Evolutionary conservation across 1,140 invertebrate species (phyloP).

Genomic region (Spodoptera frugiperda): DNA sequence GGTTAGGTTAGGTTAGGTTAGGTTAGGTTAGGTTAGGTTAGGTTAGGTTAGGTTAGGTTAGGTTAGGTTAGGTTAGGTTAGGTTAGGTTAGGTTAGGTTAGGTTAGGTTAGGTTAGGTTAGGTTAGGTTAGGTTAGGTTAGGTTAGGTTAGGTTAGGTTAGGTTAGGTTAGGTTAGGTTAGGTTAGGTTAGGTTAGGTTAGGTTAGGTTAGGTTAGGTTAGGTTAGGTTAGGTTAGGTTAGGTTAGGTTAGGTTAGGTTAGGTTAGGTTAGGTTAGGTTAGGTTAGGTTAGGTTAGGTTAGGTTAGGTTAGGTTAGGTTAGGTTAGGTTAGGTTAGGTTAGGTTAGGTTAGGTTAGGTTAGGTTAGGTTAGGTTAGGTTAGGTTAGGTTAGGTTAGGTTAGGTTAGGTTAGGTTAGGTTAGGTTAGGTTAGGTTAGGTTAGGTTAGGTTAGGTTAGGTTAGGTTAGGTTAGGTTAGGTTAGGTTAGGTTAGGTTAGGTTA

Average conservation of each 20-base stretch:
- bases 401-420: conserved; percentile 22
- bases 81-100: conserved; percentile 57
- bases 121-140: conserved; percentile 45
- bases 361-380: conserved; percentile 14
- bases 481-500: conserved; percentile 13
- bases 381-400: conserved; percentile 22
- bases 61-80: conserved; percentile 45
- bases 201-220: conserved; percentile 47
- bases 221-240: conserved; percentile 51
- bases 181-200: conserved; percentile 46
- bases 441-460: conserved; percentile 22
- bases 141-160: conserved; percentile 22
- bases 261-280: conserved; percentile 50
- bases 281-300: conserved; percentile 39
- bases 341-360: conserved; percentile 22
- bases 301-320: conserved; percentile 22
- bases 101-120: conserved; percentile 60
- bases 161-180: conserved; percentile 22
- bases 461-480: conserved; percentile 22
- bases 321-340: conserved; percentile 22
- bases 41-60: conserved; percentile 54
- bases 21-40: conserved; percentile 53
- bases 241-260: conserved; percentile 51
- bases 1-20: conserved; percentile 54
- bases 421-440: conserved; percentile 19